These are phyloP conservation scores for Lordiphosa andalusiaca DNA, from an alignment of 2,888 invertebrate genomes.

Conservation along the genomic window DNA sequence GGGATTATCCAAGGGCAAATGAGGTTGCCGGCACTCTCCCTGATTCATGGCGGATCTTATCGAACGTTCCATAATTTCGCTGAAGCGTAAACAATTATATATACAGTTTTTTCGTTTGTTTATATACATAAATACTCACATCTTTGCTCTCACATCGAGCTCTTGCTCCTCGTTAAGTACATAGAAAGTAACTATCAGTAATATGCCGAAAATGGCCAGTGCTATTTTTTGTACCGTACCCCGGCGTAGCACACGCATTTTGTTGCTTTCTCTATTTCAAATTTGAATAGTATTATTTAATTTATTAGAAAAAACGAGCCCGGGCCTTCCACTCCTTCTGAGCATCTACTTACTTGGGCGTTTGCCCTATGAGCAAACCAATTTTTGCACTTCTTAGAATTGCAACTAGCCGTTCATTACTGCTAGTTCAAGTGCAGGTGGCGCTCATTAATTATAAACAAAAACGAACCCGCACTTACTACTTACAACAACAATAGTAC, in stretches of 20 bases:
- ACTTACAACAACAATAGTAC: too few species aligned
- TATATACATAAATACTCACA: conserved; percentile 41
- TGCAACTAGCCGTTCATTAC: too few species aligned
- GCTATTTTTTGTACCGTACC: conserved; percentile 49
- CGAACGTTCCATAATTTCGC: conserved; percentile 81
- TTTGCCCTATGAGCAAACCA: too few species aligned
- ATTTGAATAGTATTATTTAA: background rate
- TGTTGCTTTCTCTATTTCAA: conserved; percentile 7
- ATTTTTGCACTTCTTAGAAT: too few species aligned
- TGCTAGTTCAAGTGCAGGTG: too few species aligned
- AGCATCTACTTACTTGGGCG: too few species aligned
- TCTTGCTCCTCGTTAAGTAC: conserved; percentile 40
- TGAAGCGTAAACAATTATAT: conserved; percentile 55
- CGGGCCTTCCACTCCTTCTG: too few species aligned
- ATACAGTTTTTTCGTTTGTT: background rate
- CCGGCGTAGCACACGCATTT: conserved; percentile 60
- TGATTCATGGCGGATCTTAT: conserved; percentile 80
- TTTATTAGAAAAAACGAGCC: too few species aligned
- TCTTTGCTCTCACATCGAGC: conserved; percentile 53
- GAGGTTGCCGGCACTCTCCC: conserved; percentile 84
- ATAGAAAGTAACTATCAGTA: conserved; percentile 37
- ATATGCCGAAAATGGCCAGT: conserved; percentile 16
- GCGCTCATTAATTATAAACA: too few species aligned
- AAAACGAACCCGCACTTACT: too few species aligned
- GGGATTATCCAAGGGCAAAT: conserved; percentile 85